phyloP scores from a whole-genome alignment of 2,888 invertebrate genomes.

The Ormyrus pomaceus region DNA sequence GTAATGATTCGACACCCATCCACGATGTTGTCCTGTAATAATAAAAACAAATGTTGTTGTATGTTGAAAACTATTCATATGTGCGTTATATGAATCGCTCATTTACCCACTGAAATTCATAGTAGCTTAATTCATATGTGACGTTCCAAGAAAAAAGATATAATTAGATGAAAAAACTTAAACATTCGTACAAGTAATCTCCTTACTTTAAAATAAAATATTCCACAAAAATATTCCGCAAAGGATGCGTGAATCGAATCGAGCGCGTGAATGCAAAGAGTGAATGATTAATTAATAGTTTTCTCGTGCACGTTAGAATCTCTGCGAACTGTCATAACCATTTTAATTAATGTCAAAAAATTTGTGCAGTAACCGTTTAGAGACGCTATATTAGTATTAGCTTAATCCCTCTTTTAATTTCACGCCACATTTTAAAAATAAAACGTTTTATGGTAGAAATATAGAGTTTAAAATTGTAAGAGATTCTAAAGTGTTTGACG shows the following conservation, averaged over 20 bases:
- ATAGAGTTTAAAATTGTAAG: conserved; percentile 23
- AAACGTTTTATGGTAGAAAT: conserved; percentile 11
- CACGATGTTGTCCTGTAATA: background rate
- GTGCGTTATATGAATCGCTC: too few relatives aligned
- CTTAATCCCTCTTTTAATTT: conserved; percentile 19
- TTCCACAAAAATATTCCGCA: conserved; percentile 33
- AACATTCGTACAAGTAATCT: background rate
- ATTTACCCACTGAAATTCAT: too few relatives aligned
- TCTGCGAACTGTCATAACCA: conserved; percentile 21
- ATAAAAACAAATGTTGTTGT: too few relatives aligned
- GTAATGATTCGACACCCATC: conserved; percentile 19
- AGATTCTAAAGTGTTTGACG: conserved; percentile 54
- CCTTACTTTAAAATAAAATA: background rate
- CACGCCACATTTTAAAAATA: conserved; percentile 21
- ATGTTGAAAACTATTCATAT: too few relatives aligned
- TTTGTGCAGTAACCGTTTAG: background rate
- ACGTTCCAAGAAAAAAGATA: too few relatives aligned
- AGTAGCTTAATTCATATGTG: too few relatives aligned
- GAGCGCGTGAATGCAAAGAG: conserved; percentile 37
- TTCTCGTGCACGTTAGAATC: conserved; percentile 41
- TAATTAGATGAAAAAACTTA: background rate
- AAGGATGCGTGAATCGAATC: conserved; percentile 27
- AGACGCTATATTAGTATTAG: background rate
- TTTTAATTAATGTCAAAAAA: conserved; percentile 41
- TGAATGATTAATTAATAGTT: conserved; percentile 29